Percentiles rank a stretch among this genome's conserved stretches.
Conservation (phyloP, 2,797 vertebrate species). For the Chloroceryle inda region DNA sequence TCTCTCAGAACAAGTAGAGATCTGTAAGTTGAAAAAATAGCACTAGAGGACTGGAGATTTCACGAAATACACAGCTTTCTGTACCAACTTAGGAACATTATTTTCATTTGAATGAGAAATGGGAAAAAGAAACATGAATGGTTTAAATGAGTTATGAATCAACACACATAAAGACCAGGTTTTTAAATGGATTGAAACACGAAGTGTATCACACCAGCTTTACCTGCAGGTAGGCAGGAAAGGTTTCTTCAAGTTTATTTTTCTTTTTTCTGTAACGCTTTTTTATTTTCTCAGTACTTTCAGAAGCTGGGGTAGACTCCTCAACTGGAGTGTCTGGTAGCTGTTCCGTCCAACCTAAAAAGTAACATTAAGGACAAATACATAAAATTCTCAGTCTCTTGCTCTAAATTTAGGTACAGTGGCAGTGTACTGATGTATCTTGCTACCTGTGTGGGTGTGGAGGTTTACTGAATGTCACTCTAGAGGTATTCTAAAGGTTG, state of each 20-base stretch:
- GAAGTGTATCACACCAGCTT: not conserved
- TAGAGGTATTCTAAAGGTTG: not conserved
- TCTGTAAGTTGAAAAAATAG: not conserved
- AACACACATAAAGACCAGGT: not conserved
- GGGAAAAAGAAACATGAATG: not conserved
- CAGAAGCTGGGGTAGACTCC: constrained; percentile 86
- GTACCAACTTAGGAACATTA: not conserved
- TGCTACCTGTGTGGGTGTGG: not conserved
- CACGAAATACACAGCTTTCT: not conserved
- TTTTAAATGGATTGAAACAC: not conserved
- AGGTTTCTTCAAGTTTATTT: constrained; percentile 97
- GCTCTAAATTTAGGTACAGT: not conserved
- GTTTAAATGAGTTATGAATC: not conserved
- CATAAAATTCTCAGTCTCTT: not conserved
- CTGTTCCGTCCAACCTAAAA: constrained; percentile 90
- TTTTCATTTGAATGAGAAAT: not conserved
- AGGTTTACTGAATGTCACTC: not conserved
- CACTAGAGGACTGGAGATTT: not conserved
- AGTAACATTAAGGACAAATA: not conserved
- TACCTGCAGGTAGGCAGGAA: constrained; percentile 96
- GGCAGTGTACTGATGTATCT: not conserved
- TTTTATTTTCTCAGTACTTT: constrained; percentile 94
- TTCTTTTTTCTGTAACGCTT: constrained; percentile 98
- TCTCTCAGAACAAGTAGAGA: not conserved
- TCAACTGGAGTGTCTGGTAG: constrained; percentile 88